phyloP scores from a whole-genome alignment of 1,140 invertebrate genomes.

The Onthophagus taurus region DNA sequence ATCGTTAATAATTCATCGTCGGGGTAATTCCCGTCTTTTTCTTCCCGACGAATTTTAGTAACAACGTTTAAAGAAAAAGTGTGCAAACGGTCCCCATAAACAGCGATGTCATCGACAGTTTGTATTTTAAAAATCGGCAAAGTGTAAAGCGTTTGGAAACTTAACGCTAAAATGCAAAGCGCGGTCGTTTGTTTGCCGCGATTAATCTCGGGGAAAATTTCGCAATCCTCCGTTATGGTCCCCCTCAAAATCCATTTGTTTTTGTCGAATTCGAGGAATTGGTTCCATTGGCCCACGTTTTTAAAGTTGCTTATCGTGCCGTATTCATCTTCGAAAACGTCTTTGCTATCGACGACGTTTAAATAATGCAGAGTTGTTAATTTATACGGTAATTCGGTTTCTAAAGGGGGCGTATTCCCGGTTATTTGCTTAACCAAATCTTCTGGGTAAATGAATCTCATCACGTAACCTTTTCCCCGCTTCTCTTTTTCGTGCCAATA shows the following conservation, averaged over 20 bases:
- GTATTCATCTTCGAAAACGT: slow-evolving; percentile 21
- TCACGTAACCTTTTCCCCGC: slow-evolving; percentile 27
- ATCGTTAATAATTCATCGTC: background rate
- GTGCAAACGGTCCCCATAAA: slow-evolving; percentile 43
- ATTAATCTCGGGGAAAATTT: slow-evolving; percentile 29
- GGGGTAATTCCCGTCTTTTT: slow-evolving; percentile 26
- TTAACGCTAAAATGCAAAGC: slow-evolving; percentile 25
- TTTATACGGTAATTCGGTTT: slow-evolving; percentile 20
- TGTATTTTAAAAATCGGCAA: slow-evolving; percentile 35
- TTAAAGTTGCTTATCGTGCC: slow-evolving; percentile 1
- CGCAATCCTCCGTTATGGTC: slow-evolving; percentile 23
- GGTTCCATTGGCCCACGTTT: slow-evolving; percentile 29
- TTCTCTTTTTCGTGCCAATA: slow-evolving; percentile 16
- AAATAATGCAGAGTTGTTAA: slow-evolving; percentile 23
- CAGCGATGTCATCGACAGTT: slow-evolving; percentile 40
- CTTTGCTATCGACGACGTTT: slow-evolving; percentile 23
- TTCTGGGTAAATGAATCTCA: slow-evolving; percentile 27
- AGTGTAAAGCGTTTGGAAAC: slow-evolving; percentile 25
- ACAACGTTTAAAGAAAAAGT: slow-evolving; percentile 30
- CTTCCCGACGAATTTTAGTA: too few species aligned
- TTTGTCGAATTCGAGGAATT: slow-evolving; percentile 29
- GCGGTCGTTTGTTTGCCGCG: slow-evolving; percentile 28
- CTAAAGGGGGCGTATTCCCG: slow-evolving; percentile 27
- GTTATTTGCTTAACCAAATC: slow-evolving; percentile 27
- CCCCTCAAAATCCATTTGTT: slow-evolving; percentile 32